Base-by-base conservation (phyloP, 2,888 invertebrate genomes). In the Bellardia pandia region DNA sequence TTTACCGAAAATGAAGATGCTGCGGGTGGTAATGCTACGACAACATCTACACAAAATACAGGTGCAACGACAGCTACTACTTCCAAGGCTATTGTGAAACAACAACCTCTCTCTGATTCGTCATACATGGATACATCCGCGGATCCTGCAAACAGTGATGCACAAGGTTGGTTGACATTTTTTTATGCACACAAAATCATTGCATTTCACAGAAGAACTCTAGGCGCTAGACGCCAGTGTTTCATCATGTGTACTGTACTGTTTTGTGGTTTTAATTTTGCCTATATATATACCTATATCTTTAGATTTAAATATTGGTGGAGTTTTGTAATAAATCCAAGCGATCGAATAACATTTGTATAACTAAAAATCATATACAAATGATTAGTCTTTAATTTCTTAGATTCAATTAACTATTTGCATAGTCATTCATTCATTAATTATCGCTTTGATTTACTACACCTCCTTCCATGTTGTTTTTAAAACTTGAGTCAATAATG, bases 1-100 rank as follows among this genome's bases (percentile, higher is more conserved):
- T 94, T 94, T 88, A 94, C 94, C 37, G 94, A 94, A 90, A 93
- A 93, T 86, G 94, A 94, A 77, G 94, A 94, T 88, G 91, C 91
- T n/a, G 81, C 89, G 84, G 88, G 86, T 85, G 88, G 88, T 76
- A 64, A 81, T 78, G 77, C 80, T 45, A 69, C 85, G 14, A 66
- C 84, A 48, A 90, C 89, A 76, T 88, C 89, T 56, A 88, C 86
- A 16, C 85, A 88, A 78, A 89, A 88, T 85, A 84, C 84, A 56
- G 56, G 74, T 86, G 81, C 89, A 85, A 90, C 90, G 30, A 86
- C 90, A 16, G 92, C 93, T 14, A 93, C 93, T 45, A 92, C 94
- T 48, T 92, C 93, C 68, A 92, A 93, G 80, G 92, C 93, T 48
- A 91, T 93, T 64, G 90, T 90, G 45, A 93, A 92, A 88, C 92